Evolutionary conservation across 2,888 invertebrate species (phyloP), one percentile per base, ranked within the genome.

Genomic region (Nudaria mundana): DNA sequence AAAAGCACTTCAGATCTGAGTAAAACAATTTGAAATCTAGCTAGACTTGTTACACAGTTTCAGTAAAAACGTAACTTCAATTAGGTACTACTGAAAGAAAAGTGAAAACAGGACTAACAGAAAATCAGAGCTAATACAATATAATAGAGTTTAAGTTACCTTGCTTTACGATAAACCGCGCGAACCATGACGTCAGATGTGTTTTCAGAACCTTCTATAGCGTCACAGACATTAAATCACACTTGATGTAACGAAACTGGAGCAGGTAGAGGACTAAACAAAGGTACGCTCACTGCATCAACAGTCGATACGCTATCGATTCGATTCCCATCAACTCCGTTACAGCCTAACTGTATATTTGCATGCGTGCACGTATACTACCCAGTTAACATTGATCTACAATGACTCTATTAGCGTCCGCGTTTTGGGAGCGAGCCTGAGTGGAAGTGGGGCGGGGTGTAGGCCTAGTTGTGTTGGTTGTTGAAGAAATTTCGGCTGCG

Each of bases 291-390:
- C 52, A 65, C 44, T 66, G 66, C 66, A 66, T 52, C 52, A 45
- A 60, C 54, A 56, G 48, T 45, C 66, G 56, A 66, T 66, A 80
- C 71, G 58, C 67, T 84, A 85, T 85, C 77, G 85, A 84, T 84
- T 79, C 62, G 68, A 72, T 74, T 70, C 74, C 75, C 71, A 75
- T 65, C 77, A 52, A 48, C 62, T 66, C 75, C 69, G 73, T 75
- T 76, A 78, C 77, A 71, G 66, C 66, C 78, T 85, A 86, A 86
- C 85, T 82, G 86, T 88, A 85, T 70, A 85, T 86, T 86, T 86
- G 86, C 87, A 87, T 88, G 83, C 85, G 81, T 87, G 86, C 87
- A 87, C 78, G 78, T 80, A 81, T 68, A 73, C 51, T 40, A 51
- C 40, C 83, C 67, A 66, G 53, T 48, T 12, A 56, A 56, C 31